A percentile compares a stretch with the other conserved stretches of the same genome.
These are phyloP conservation scores for Umimayanthus chanpuru DNA, from an alignment of 92 coral and sea anemone genomes.

Conservation along the genomic window DNA sequence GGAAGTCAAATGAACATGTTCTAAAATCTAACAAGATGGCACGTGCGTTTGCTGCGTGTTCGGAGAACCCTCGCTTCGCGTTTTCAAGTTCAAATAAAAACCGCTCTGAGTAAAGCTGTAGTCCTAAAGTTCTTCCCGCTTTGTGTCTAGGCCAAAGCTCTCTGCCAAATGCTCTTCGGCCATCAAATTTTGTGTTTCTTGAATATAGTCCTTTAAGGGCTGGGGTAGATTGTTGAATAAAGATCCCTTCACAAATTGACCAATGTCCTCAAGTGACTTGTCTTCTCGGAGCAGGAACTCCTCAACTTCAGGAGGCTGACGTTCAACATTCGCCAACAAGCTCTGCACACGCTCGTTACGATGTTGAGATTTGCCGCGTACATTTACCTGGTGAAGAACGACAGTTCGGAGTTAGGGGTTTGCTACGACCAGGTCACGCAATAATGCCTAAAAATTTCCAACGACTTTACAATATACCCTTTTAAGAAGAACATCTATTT, in stretches of 20 bases:
- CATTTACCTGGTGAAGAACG: conserved; percentile 70
- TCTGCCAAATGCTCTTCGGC: conserved; percentile 4
- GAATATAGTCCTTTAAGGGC: conserved; percentile 59
- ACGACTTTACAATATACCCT: no score
- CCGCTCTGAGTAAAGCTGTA: no score
- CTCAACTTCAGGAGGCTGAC: conserved; percentile 75
- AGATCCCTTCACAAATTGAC: conserved; percentile 57
- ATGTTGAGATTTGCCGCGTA: conserved; percentile 71
- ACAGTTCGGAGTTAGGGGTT: not conserved
- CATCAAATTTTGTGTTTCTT: conserved; percentile 13
- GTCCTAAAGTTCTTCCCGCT: conserved; percentile 30
- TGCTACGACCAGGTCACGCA: not conserved
- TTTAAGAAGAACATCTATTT: no score
- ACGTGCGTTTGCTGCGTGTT: no score
- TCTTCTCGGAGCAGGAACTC: conserved; percentile 80
- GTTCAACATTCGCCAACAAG: conserved; percentile 47
- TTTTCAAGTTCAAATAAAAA: no score
- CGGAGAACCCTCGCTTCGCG: no score
- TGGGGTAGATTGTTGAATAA: conserved; percentile 42
- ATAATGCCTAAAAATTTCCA: no score
- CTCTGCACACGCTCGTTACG: conserved; percentile 47
- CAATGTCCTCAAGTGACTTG: conserved; percentile 68
- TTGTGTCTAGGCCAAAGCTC: not conserved
- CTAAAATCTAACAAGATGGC: no score
- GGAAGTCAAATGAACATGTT: no score